Base-by-base conservation (phyloP, 2,888 invertebrate genomes). In the Cataglyphis rosenhaueri region DNA sequence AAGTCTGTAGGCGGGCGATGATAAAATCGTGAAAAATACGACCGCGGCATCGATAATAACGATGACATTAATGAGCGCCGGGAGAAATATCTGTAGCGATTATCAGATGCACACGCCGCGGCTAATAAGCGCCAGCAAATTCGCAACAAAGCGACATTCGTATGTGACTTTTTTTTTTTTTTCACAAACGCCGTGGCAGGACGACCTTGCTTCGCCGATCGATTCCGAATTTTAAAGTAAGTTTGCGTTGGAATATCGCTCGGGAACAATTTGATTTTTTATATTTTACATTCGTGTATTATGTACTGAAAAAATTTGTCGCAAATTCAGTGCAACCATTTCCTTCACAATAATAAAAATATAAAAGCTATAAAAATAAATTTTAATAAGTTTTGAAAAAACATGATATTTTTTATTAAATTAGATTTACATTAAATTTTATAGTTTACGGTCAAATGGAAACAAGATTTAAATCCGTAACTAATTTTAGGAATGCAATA, bases 1-100 rank as follows among this genome's bases (percentile, higher is more conserved):
- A 79, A 79, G 44, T 68, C 32, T 29, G 15, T 9, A 21, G 12
- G 59, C 29, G 44, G 12, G 21, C 70, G 59, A 32, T 25, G 25
- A 61, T 79, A 79, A 79, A 79, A 70, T 57, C 25, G 35, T 25
- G 35, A 70, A 70, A 79, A 59, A 70, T 70, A 79, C 35, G 70
- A 44, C 32, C 68, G 76, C 8, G 10, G 29, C 41, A 38, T 5
- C 55, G n/a, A 65, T 65, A 65, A 65, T 41, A 66, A 29, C 29
- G 32, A 68, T 25, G 10, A 29, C n/a, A 41, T 44, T 78, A 78
- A 79, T 70, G 59, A 79, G 59, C 44, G 32, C 18, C 41, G 41
- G 25, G 12, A 70, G 35, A 68, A 44, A 61, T 79, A 79, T 79
- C 59, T 44, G 12, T 70, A 12, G 78, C 25, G 59, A 78, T 78